Conservation (phyloP, 2,797 vertebrate species). For the Phoebastria nigripes region DNA sequence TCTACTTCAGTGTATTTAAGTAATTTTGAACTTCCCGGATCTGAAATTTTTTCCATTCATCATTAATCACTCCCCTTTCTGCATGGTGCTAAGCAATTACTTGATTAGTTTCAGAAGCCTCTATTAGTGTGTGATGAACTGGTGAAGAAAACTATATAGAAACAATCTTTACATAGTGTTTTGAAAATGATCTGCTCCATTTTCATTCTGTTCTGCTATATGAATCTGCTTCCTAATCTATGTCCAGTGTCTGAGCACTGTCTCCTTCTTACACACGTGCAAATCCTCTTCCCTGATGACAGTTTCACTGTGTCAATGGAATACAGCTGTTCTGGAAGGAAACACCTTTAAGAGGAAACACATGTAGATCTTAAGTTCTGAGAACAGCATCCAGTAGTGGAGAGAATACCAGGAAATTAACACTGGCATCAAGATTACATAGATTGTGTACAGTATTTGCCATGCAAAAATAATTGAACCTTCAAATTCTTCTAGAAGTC, state of each 20-base stretch:
- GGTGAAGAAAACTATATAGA: not conserved
- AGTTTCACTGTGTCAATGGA: not conserved
- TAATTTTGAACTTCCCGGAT: not conserved
- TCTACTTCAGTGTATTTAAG: not conserved
- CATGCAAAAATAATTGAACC: not conserved
- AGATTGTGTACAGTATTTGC: not conserved
- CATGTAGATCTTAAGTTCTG: not conserved
- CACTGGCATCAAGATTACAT: not conserved
- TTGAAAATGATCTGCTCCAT: not conserved
- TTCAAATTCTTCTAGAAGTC: not conserved
- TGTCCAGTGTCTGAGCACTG: not conserved
- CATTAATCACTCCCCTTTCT: not conserved
- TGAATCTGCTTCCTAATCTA: not conserved
- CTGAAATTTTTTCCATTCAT: not conserved
- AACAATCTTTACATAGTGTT: not conserved
- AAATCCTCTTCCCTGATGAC: not conserved
- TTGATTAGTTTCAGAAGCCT: not conserved
- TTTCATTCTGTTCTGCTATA: not conserved
- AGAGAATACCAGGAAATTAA: not conserved
- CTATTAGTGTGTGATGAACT: not conserved
- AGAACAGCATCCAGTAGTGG: not conserved
- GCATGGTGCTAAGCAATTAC: not conserved
- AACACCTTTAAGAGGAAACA: not conserved
- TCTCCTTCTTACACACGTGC: not conserved
- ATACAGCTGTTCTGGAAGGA: not conserved